Evolutionary conservation across 2,888 invertebrate species (phyloP).

Genomic region (Ophion costatus): DNA sequence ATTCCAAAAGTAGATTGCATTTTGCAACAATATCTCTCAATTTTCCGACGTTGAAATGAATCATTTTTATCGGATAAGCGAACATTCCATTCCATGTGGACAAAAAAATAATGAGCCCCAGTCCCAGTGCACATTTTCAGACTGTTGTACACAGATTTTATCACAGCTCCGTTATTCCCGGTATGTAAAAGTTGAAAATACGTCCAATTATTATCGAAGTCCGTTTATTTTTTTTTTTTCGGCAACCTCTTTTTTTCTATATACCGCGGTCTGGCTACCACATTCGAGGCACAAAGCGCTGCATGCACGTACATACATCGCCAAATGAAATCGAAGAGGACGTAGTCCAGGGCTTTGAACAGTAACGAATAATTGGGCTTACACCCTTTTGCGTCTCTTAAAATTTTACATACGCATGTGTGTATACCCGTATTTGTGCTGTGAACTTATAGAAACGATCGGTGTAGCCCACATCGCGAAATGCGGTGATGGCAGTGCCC

Average conservation of each 20-base stretch:
- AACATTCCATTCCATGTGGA: conserved; percentile 6
- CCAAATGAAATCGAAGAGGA: neutral
- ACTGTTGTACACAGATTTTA: no score
- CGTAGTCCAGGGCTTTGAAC: conserved; percentile 4
- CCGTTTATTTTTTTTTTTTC: no score
- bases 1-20: conserved; percentile 3
- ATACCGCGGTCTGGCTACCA: no score
- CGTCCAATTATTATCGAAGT: no score
- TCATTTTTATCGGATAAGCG: conserved; percentile 5
- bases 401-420: conserved; percentile 1
- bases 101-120: neutral
- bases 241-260: no score
- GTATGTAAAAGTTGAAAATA: no score
- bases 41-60: neutral
- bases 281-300: no score
- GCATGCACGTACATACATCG: no score
- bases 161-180: no score
- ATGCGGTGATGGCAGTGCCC: conserved; percentile 46
- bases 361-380: neutral
- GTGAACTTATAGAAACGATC: conserved; percentile 14
- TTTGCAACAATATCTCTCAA: neutral
- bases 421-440: neutral
- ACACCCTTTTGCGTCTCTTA: neutral
- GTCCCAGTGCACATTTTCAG: no score
- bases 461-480: conserved; percentile 30